Evolutionary conservation across 2,797 vertebrate genomes (phyloP), one percentile per base, ranked within the genome.

Genomic region (Pangasius djambal): DNA sequence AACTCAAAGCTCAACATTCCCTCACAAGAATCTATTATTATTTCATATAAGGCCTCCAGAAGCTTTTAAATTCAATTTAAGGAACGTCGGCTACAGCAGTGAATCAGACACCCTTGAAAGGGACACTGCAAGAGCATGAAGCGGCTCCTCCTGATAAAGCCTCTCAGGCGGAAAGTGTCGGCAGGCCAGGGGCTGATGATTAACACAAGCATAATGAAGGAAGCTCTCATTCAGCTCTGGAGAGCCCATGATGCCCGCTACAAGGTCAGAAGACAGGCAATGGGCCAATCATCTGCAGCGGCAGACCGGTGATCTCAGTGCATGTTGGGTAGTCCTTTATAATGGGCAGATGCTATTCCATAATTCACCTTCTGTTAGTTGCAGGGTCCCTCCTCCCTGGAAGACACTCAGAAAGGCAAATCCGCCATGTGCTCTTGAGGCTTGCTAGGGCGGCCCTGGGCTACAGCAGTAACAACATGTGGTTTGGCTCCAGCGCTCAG

Each of bases 401-500:
- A 92, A 91, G 91, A 91, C 90, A 81, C 93, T 92, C 93, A 90
- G 78, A 65, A 85, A 90, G 92, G 93, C 90, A 92, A 94, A 96
- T 95, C 92, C 93, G 92, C 93, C 94, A 92, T 93, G 92, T 93
- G 94, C 92, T 94, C 92, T 92, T 89, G 91, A 94, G 94, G 94
- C 93, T 94, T 95, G 94, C 94, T 89, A 94, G 92, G 93, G 94
- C 94, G 94, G 93, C 94, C 94, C 93, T 88, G 92, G 93, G 94
- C 92, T 94, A 94, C 94, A 87, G 85, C 59, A 88, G 90, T 90
- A 90, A 90, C 94, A 95, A 95, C 96, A 96, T 96, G 95, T 95
- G 96, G 96, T 96, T 94, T 96, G 95, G 95, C 95, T 94, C 92
- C 92, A 87, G 93, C 92, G 93, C 91, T 93, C 92, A 90, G 93